Evolutionary conservation across 2,888 invertebrate genomes (phyloP), one percentile per base, ranked within the genome.

Genomic region (Coelinius sp.): DNA sequence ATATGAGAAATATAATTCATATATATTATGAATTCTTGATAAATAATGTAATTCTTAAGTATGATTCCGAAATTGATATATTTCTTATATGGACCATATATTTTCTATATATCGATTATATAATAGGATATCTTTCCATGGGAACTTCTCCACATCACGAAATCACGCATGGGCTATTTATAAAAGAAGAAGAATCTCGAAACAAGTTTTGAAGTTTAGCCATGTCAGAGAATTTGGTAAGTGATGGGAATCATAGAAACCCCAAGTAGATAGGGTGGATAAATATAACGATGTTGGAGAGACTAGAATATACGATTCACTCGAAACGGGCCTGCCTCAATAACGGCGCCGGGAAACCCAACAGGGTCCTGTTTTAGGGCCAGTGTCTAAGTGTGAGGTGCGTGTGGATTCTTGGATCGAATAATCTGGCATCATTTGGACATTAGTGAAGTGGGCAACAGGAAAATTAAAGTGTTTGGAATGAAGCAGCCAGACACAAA

Each of bases 291-390:
- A 56, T 27, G 17, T 17, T 17, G 59, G 59, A 59, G 17, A 59
- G 17, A 14, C 20, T 12, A 35, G 59, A 56, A 59, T 59, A 17
- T 31, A 59, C 59, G 59, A 59, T 8, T 53, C 25, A 53, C 59
- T 59, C n/a, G 35, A 59, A n/a, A n/a, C n/a, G 27, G 56, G 31
- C 17, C 31, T 59, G 31, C 31, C 14, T 27, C 17, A 59, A 59
- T 59, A 17, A 59, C 46, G 46, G 46, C 46, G 46, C 46, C 46
- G 7, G 20, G 46, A 49, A 20, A 41, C n/a, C 41, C 1, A 20
- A 6, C 7, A 20, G 8, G 8, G 46, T 49, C 46, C 17, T 49
- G 20, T 4, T 4, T 31, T 49, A 49, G 46, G 46, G 5, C 20
- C 46, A 49, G 46, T 4, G 20, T 17, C 20, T 7, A 20, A 20